phyloP scores from a whole-genome alignment of 2,113 vertebrate species.

The Mastomys coucha region DNA sequence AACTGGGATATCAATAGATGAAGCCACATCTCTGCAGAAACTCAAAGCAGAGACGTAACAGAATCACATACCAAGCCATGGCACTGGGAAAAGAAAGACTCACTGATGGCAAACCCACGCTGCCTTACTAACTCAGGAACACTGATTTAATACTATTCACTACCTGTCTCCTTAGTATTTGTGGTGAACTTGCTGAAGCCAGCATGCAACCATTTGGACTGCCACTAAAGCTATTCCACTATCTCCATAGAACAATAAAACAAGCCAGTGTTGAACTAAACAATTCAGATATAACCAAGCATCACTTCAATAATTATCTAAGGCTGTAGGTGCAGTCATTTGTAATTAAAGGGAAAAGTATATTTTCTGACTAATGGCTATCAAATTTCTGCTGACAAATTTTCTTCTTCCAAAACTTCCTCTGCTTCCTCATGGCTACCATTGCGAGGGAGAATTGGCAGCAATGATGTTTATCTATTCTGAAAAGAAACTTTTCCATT shows the following conservation, averaged over 20 bases:
- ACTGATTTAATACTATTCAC: slow-evolving; percentile 31
- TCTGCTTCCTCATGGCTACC: neutral
- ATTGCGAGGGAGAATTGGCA: neutral
- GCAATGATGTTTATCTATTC: neutral
- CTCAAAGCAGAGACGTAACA: slow-evolving; percentile 1
- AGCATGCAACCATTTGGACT: neutral
- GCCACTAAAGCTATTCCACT: neutral
- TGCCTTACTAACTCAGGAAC: neutral
- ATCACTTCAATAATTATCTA: slow-evolving; percentile 33
- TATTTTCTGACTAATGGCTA: slow-evolving; percentile 9
- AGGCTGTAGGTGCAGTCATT: slow-evolving; percentile 7
- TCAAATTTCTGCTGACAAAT: slow-evolving; percentile 53
- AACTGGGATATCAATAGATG: slow-evolving; percentile 20
- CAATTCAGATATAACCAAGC: neutral
- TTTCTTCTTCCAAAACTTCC: slow-evolving; percentile 23
- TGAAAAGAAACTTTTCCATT: slow-evolving; percentile 49
- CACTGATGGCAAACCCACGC: neutral
- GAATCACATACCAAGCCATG: neutral
- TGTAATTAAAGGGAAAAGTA: slow-evolving; percentile 36
- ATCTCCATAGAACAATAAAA: neutral
- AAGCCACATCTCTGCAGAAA: neutral
- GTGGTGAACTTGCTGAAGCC: neutral
- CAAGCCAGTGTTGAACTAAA: neutral
- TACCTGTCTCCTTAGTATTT: slow-evolving; percentile 19
- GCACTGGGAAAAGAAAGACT: neutral